Conservation (phyloP, 92 coral and sea anemone species). For the Zoanthus gigantus region DNA sequence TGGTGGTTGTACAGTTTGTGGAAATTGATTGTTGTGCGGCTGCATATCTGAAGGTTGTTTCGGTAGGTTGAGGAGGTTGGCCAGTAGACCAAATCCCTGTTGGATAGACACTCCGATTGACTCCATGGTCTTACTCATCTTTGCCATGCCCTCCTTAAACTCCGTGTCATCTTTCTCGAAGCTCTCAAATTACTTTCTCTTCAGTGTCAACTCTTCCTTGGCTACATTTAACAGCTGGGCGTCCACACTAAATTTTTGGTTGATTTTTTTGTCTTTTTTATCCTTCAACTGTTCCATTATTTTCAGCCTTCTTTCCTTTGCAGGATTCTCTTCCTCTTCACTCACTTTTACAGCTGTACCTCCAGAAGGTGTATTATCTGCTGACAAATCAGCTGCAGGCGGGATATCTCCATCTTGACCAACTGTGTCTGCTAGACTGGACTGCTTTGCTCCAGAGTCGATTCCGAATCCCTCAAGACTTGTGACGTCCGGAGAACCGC, state of each 20-base stretch:
- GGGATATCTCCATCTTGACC: neutral
- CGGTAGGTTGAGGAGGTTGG: constrained; percentile 17
- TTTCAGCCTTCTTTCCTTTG: constrained; percentile 52
- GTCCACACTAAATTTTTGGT: constrained; percentile 36
- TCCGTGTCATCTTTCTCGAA: constrained; percentile 47
- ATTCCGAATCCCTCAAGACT: constrained; percentile 46
- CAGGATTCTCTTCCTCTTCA: constrained; percentile 37
- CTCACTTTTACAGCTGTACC: constrained; percentile 25
- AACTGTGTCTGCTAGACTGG: neutral
- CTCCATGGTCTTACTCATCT: constrained; percentile 54
- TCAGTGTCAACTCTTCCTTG: constrained; percentile 50
- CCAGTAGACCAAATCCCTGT: constrained; percentile 46
- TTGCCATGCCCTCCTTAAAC: constrained; percentile 39
- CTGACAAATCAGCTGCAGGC: constrained; percentile 15
- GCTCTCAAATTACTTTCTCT: constrained; percentile 42
- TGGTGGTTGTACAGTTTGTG: neutral
- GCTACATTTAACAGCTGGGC: constrained; percentile 47
- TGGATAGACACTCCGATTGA: constrained; percentile 47
- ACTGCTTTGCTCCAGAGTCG: constrained; percentile 31
- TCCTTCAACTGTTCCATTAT: constrained; percentile 47
- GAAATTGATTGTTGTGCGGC: neutral
- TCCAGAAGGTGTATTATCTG: constrained; percentile 35
- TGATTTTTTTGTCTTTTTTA: constrained; percentile 56
- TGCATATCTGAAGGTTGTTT: constrained; percentile 3
- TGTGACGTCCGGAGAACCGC: constrained; percentile 64